Percentiles rank a stretch among this genome's conserved stretches.
phyloP scores from a whole-genome alignment of 2,888 invertebrate genomes.

The Drosophila eohydei region DNA sequence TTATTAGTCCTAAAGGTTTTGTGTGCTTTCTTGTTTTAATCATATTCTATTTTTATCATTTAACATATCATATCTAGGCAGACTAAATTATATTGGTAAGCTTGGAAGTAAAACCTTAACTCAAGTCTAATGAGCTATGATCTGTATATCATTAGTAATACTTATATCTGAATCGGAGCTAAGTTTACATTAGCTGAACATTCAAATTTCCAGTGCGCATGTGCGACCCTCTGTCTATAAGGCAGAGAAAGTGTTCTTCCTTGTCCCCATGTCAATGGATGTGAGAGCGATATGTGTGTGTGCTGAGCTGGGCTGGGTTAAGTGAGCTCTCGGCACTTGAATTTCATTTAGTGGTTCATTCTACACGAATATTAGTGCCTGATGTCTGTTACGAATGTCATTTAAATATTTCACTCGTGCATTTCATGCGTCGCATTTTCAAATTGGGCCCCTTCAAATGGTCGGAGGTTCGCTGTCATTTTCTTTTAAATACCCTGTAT shows the following conservation, averaged over 20 bases:
- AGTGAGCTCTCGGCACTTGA: constrained; percentile 38
- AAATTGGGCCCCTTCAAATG: constrained; percentile 31
- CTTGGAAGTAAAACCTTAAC: background rate
- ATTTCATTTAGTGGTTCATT: constrained; percentile 36
- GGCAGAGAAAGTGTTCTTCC: constrained; percentile 3
- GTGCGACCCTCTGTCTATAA: constrained; percentile 27
- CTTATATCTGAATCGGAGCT: too few species aligned
- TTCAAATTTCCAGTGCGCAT: constrained; percentile 32
- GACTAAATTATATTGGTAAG: background rate
- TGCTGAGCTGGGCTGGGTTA: background rate
- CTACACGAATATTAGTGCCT: constrained; percentile 23
- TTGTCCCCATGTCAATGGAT: background rate
- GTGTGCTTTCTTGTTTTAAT: background rate
- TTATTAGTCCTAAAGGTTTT: too few species aligned
- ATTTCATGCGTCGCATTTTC: constrained; percentile 31
- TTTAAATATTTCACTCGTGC: constrained; percentile 54
- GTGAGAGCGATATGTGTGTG: constrained; percentile 13
- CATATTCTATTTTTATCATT: background rate
- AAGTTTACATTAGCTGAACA: constrained; percentile 2
- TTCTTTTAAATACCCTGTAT: background rate
- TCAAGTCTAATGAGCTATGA: background rate
- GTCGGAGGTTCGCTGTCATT: constrained; percentile 23
- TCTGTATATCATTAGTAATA: background rate
- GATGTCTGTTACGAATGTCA: constrained; percentile 58
- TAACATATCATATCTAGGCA: background rate